Evolutionary conservation across 2,888 invertebrate species (phyloP), one percentile per base, ranked within the genome.

Genomic region (Hedya salicella): DNA sequence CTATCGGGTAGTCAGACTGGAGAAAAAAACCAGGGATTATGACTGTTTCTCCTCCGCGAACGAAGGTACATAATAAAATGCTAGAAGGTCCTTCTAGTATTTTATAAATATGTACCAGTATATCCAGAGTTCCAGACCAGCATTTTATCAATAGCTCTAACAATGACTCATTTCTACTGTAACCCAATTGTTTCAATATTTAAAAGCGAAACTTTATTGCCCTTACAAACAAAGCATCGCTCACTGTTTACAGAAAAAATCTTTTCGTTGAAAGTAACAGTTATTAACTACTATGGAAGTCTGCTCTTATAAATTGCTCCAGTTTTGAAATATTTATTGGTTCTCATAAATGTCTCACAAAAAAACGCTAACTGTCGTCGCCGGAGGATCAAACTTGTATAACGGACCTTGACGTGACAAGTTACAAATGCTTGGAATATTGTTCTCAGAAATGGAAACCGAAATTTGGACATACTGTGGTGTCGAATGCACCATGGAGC

Each of bases 381-480:
- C 71, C 64, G 68, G 77, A 73, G 75, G 73, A 76, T 77, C 77
- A 60, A 46, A 59, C 75, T 84, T 83, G 82, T 82, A 80, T 90
- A 91, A 91, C 91, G 91, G 91, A 76, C 82, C 80, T 75, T 78
- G 78, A 83, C 76, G 78, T 75, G 83, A 83, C 84, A 85, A 81
- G 72, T 78, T 74, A 86, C 86, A 83, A 88, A 86, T 78, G 78
- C 73, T 73, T 53, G 67, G 68, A 79, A 80, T 78, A 75, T 75
- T 73, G 72, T 91, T 91, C 91, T 79, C 68, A 86, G 91, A 92
- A 91, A 83, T 78, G 71, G 82, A 88, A 91, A 91, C 91, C 91
- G 86, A 91, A 85, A 90, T 91, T 89, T 90, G 89, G 89, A 91
- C 91, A 85, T 83, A 89, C 85, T 91, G 91, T 79, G 91, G 91